Percentiles rank a stretch among this genome's conserved stretches.
Conservation (phyloP, 2,797 vertebrate species). For the Luscinia luscinia region DNA sequence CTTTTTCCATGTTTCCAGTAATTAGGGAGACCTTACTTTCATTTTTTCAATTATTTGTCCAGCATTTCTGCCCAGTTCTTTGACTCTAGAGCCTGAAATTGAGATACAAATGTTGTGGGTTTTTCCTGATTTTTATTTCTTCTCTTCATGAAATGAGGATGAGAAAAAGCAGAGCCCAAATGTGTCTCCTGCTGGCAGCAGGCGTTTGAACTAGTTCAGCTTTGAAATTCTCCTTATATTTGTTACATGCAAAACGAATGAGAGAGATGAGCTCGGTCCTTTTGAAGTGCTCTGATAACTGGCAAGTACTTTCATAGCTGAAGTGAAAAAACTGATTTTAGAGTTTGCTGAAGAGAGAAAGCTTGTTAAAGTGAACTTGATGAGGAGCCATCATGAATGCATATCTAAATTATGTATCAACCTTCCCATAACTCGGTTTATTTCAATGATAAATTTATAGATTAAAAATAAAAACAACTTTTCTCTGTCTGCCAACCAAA, state of each 20-base stretch:
- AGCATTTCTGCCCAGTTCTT: not conserved
- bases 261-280: not conserved
- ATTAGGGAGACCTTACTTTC: not conserved
- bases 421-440: not conserved
- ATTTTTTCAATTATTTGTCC: not conserved
- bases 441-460: not conserved
- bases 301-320: not conserved
- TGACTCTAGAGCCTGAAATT: not conserved
- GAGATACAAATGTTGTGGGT: not conserved
- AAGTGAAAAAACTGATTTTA: not conserved
- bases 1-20: not conserved
- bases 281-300: slow-evolving; percentile 35
- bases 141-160: not conserved
- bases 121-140: not conserved
- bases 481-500: not conserved
- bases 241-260: not conserved
- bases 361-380: slow-evolving; percentile 6
- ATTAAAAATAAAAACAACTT: not conserved
- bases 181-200: not conserved
- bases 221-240: slow-evolving; percentile 33
- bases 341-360: slow-evolving; percentile 3
- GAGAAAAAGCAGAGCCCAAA: not conserved
- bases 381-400: not conserved
- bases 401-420: not conserved
- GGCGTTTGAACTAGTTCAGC: slow-evolving; percentile 16